These are phyloP conservation scores for Aleiodes testaceus DNA, from an alignment of 2,888 invertebrate genomes.

Conservation along the genomic window DNA sequence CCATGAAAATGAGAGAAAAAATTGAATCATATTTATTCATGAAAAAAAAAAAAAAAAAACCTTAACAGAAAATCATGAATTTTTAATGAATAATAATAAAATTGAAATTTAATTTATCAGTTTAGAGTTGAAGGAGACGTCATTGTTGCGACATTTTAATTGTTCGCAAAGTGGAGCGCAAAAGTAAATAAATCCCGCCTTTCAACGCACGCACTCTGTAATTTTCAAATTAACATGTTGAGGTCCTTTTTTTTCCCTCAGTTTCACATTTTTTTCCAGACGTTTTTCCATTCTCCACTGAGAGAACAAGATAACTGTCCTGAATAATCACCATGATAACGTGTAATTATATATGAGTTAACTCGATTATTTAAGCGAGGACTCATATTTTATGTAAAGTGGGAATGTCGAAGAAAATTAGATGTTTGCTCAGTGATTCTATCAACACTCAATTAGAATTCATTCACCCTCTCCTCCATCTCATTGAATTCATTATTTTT, in stretches of 20 bases:
- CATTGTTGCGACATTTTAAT: constrained; percentile 8
- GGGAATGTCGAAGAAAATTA: background rate
- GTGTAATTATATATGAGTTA: constrained; percentile 4
- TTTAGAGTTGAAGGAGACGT: too few relatives aligned
- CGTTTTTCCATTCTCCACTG: background rate
- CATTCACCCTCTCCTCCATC: background rate
- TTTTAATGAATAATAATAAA: too few relatives aligned
- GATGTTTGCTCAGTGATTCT: constrained; percentile 9
- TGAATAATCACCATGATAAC: constrained; percentile 9
- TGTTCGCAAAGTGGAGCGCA: background rate
- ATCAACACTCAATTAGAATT: background rate
- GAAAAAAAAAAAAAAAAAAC: too few relatives aligned
- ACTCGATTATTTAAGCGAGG: background rate
- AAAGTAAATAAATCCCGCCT: constrained; percentile 15
- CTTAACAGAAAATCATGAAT: too few relatives aligned
- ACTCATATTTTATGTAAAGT: background rate
- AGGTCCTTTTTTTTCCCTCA: background rate
- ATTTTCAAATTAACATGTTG: constrained; percentile 9
- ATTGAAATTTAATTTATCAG: too few relatives aligned
- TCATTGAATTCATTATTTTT: too few relatives aligned
- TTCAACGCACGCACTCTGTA: background rate
- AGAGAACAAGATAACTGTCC: background rate
- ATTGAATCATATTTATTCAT: background rate
- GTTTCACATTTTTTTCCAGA: background rate
- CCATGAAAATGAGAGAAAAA: background rate